These are phyloP conservation scores for Drosophila acutilabella DNA, from an alignment of 2,888 invertebrate species.

Conservation along the genomic window DNA sequence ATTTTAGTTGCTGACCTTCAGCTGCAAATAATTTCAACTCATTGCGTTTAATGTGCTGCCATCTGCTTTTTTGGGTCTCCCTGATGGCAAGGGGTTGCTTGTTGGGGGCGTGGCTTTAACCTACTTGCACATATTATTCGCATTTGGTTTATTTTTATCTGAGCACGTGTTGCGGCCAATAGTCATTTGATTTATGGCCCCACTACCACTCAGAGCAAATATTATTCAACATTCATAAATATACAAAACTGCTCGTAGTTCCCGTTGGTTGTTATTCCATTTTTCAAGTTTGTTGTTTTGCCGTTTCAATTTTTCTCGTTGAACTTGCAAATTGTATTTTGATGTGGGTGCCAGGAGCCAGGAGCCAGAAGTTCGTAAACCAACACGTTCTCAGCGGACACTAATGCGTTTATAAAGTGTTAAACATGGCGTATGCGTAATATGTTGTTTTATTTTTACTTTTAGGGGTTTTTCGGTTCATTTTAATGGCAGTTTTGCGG, in stretches of 20 bases:
- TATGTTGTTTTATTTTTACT: conserved; percentile 27
- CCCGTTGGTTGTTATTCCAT: conserved; percentile 29
- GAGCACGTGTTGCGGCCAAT: conserved; percentile 70
- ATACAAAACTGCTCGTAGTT: conserved; percentile 20
- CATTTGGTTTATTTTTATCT: conserved; percentile 51
- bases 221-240: conserved; percentile 52
- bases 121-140: conserved; percentile 37
- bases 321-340: conserved; percentile 70
- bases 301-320: conserved; percentile 42
- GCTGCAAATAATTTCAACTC: conserved; percentile 80
- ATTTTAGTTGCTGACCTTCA: conserved; percentile 68
- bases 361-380: conserved; percentile 30
- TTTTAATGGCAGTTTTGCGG: conserved; percentile 62
- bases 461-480: conserved; percentile 6
- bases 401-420: conserved; percentile 80
- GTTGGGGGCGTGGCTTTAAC: conserved; percentile 43
- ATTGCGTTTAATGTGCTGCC: conserved; percentile 75
- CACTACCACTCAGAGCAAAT: conserved; percentile 36
- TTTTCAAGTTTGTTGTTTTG: conserved; percentile 10
- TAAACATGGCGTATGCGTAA: conserved; percentile 76
- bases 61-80: conserved; percentile 46
- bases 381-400: conserved; percentile 28
- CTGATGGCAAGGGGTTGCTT: conserved; percentile 6
- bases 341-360: conserved; percentile 49
- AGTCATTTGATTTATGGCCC: conserved; percentile 70